phyloP scores from a whole-genome alignment of 2,113 vertebrate species.

The Menidia beryllina region DNA sequence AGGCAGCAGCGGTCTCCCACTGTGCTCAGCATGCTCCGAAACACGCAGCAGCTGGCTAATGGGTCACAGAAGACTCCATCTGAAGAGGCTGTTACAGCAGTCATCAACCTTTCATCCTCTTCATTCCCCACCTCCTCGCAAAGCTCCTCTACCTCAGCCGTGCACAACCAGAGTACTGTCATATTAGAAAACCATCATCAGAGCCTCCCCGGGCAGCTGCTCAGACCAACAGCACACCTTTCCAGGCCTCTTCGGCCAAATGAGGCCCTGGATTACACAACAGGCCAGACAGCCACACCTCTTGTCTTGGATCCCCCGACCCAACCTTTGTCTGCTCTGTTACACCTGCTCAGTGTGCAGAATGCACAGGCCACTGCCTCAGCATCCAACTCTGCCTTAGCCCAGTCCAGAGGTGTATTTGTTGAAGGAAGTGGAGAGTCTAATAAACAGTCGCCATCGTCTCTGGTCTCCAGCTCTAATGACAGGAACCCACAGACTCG shows the following conservation, averaged over 20 bases:
- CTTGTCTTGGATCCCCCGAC: conserved; percentile 76
- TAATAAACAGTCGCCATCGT: conserved; percentile 58
- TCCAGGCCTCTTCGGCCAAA: conserved; percentile 58
- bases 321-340: conserved; percentile 81
- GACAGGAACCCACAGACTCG: conserved; percentile 41
- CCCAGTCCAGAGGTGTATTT: conserved; percentile 43
- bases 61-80: conserved; percentile 55
- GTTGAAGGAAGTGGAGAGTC: conserved; percentile 58
- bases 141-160: conserved; percentile 77
- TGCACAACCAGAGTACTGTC: conserved; percentile 61
- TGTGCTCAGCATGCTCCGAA: conserved; percentile 68
- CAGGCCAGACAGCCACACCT: conserved; percentile 45
- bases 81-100: conserved; percentile 53
- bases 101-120: conserved; percentile 74
- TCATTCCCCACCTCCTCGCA: conserved; percentile 49
- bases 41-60: conserved; percentile 66
- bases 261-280: conserved; percentile 75
- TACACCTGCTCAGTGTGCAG: conserved; percentile 81
- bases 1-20: conserved; percentile 72
- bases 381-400: conserved; percentile 43
- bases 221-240: conserved; percentile 58
- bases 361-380: conserved; percentile 67
- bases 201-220: conserved; percentile 46
- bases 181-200: conserved; percentile 63
- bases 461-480: conserved; percentile 42